Percentiles rank a stretch among this genome's conserved stretches.
phyloP scores from a whole-genome alignment of 2,888 invertebrate genomes.

The Drosophila mulleri region DNA sequence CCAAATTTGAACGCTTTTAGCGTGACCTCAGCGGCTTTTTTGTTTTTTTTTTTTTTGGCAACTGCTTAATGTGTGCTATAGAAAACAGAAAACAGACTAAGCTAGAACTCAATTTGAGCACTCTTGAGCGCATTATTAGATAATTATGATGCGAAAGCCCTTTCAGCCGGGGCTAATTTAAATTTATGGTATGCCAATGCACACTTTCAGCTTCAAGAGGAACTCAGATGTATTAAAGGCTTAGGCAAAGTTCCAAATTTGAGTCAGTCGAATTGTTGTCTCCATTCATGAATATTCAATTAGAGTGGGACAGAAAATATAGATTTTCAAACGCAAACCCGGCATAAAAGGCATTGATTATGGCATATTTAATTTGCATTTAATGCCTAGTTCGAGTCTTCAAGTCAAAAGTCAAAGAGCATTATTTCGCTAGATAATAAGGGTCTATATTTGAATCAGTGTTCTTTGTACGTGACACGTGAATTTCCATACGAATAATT shows the following conservation, averaged over 20 bases:
- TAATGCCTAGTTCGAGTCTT: neutral
- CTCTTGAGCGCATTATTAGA: constrained; percentile 1
- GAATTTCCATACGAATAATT: neutral
- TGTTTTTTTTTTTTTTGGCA: constrained; percentile 22
- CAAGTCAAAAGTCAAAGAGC: neutral
- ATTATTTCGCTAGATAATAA: neutral
- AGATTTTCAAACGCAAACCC: neutral
- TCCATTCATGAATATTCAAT: constrained; percentile 2
- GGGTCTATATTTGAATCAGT: neutral
- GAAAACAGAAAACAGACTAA: neutral
- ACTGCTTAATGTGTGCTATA: neutral
- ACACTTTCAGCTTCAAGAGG: neutral
- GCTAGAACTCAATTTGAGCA: constrained; percentile 1
- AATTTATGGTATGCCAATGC: constrained; percentile 1
- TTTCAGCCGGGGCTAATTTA: neutral
- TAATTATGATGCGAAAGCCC: constrained; percentile 5
- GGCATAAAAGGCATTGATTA: neutral
- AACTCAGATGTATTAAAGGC: neutral
- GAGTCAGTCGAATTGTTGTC: neutral
- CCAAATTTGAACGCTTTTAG: constrained; percentile 56
- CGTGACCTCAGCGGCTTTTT: constrained; percentile 47
- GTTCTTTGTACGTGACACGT: neutral
- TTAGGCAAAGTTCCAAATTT: neutral
- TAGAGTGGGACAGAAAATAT: neutral
- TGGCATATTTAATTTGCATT: neutral